Evolutionary conservation across 2,888 invertebrate genomes (phyloP).

Genomic region (Argyresthia goedartella): DNA sequence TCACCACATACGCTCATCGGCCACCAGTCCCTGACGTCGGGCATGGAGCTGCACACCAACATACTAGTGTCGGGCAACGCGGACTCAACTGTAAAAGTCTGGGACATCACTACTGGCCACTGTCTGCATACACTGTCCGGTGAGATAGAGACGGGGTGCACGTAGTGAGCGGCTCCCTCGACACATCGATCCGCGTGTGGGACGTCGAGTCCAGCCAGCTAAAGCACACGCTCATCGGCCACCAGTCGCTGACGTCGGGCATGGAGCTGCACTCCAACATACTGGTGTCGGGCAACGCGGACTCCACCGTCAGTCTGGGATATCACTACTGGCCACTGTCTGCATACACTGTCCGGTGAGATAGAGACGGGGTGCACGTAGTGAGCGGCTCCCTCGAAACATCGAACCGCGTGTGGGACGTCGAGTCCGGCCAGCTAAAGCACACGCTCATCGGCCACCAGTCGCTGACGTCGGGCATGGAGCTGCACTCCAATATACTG

Average conservation of each 20-base stretch:
- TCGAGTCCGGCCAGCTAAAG: slow-evolving; percentile 90
- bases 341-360: no score
- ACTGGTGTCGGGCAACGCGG: slow-evolving; percentile 98
- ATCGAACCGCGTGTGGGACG: slow-evolving; percentile 97
- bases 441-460: slow-evolving; percentile 99
- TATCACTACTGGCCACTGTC: slow-evolving; percentile 94
- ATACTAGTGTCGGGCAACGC: slow-evolving; percentile 99
- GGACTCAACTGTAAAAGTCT: slow-evolving; percentile 98
- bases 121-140: no score
- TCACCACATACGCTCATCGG: slow-evolving; percentile 91
- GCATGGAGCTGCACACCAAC: slow-evolving; percentile 98
- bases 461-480: slow-evolving; percentile 98
- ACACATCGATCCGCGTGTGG: slow-evolving; percentile 98
- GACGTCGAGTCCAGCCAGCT: slow-evolving; percentile 94
- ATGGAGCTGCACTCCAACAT: slow-evolving; percentile 97
- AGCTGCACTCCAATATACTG: slow-evolving; percentile 92
- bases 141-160: slow-evolving; percentile 97
- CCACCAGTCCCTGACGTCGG: slow-evolving; percentile 73
- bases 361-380: slow-evolving; percentile 96
- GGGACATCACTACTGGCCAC: slow-evolving; percentile 99
- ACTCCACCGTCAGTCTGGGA: slow-evolving; percentile 99
- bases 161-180: slow-evolving; percentile 97
- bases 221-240: slow-evolving; percentile 96
- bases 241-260: slow-evolving; percentile 97
- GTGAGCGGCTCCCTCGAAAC: slow-evolving; percentile 99